Percentiles rank a stretch among this genome's conserved stretches.
These are phyloP conservation scores for Myoxocephalus aenaeus DNA, from an alignment of 2,797 vertebrate genomes.

Conservation along the genomic window DNA sequence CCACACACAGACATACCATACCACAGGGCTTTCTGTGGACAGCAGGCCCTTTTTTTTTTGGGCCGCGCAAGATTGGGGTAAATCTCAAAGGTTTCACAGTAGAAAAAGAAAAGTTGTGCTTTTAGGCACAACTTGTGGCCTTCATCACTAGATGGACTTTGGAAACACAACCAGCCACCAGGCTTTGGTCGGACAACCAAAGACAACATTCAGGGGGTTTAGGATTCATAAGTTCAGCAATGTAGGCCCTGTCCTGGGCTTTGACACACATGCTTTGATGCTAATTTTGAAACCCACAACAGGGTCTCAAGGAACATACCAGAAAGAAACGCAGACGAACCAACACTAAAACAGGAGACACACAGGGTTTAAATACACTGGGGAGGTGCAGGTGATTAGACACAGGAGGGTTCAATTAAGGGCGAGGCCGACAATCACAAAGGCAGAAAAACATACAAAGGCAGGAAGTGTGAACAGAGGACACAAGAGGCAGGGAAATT, in stretches of 20 bases:
- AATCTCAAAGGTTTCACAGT: conserved; percentile 33
- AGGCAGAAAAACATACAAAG: too few relatives aligned
- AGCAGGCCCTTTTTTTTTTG: conserved; percentile 50
- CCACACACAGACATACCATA: conserved; percentile 11
- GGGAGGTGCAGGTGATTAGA: too few relatives aligned
- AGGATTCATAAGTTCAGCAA: background rate
- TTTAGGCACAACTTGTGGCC: background rate
- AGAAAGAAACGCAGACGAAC: too few relatives aligned
- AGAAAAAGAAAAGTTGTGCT: background rate
- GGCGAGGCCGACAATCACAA: too few relatives aligned
- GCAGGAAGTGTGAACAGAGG: too few relatives aligned
- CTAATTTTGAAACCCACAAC: background rate
- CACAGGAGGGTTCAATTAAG: too few relatives aligned
- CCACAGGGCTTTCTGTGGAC: conserved; percentile 29
- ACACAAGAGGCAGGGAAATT: too few relatives aligned
- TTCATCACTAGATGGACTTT: background rate
- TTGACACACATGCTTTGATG: background rate
- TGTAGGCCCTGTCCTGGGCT: background rate
- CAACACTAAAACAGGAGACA: too few relatives aligned
- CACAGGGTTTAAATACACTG: too few relatives aligned
- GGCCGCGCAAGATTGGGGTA: conserved; percentile 22
- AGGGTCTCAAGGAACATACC: too few relatives aligned
- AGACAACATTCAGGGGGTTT: background rate
- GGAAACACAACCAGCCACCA: conserved; percentile 1
- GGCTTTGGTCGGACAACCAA: background rate